phyloP scores from a whole-genome alignment of 2,113 vertebrate species.

The Mugil cephalus region DNA sequence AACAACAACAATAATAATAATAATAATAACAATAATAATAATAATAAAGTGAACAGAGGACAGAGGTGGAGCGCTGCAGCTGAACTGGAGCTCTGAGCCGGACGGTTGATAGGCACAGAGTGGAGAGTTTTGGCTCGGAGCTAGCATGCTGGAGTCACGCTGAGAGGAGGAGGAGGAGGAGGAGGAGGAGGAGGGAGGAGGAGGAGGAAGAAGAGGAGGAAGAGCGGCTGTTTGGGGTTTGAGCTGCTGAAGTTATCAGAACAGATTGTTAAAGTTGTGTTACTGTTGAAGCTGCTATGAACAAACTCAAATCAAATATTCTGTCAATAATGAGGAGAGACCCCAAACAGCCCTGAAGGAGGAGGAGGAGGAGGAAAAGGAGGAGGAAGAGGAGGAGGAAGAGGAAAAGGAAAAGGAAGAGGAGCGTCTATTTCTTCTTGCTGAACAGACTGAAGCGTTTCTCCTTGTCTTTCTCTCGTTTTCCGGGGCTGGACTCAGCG shows the following conservation, averaged over 20 bases:
- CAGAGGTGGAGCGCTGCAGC: constrained; percentile 79
- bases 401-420: constrained; percentile 24
- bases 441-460: constrained; percentile 99
- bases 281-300: constrained; percentile 30
- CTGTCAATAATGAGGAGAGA: constrained; percentile 20
- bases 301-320: constrained; percentile 4
- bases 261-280: background rate
- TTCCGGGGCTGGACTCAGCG: constrained; percentile 96
- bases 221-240: constrained; percentile 57
- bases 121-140: constrained; percentile 95
- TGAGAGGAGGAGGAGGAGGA: constrained; percentile 66
- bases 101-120: constrained; percentile 92
- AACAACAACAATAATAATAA: no score
- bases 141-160: constrained; percentile 94
- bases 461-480: constrained; percentile 97
- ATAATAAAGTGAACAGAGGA: constrained; percentile 71
- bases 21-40: constrained; percentile 27
- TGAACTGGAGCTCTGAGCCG: constrained; percentile 84
- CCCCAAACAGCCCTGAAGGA: constrained; percentile 62
- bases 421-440: constrained; percentile 93
- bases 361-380: background rate
- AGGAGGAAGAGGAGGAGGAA: constrained; percentile 53
- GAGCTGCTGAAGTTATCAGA: background rate
- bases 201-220: background rate
- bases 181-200: constrained; percentile 29